Percentiles rank a stretch among this genome's conserved stretches.
Evolutionary conservation across 1,140 invertebrate genomes (phyloP).

Genomic region (Notospermus geniculatus): DNA sequence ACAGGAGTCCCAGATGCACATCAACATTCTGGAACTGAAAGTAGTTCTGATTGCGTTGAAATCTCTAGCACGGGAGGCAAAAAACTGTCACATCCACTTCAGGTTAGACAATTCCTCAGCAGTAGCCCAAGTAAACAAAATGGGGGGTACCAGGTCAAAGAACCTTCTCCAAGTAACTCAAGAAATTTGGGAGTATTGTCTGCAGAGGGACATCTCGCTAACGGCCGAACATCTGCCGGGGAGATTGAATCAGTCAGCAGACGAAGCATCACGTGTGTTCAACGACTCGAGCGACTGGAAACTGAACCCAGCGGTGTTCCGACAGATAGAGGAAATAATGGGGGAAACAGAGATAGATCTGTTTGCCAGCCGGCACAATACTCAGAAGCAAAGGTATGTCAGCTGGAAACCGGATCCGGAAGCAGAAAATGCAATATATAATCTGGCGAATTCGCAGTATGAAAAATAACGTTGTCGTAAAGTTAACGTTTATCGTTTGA

Average conservation of each 20-base stretch:
- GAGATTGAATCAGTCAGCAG: constrained; percentile 18
- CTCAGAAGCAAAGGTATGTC: constrained; percentile 19
- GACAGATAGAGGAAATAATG: constrained; percentile 8
- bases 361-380: constrained; percentile 28
- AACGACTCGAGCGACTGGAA: constrained; percentile 24
- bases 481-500: no score
- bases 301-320: constrained; percentile 17
- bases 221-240: constrained; percentile 21
- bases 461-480: no score
- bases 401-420: constrained; percentile 27
- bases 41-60: neutral
- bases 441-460: no score
- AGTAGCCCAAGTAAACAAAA: constrained; percentile 4
- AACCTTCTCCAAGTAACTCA: constrained; percentile 18
- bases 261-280: constrained; percentile 19
- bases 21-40: constrained; percentile 1
- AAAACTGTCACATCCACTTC: constrained; percentile 7
- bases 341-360: constrained; percentile 24
- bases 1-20: neutral
- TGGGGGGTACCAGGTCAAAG: neutral
- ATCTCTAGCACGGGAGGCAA: neutral
- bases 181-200: constrained; percentile 24
- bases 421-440: no score
- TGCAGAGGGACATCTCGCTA: constrained; percentile 21
- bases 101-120: neutral